Base-by-base conservation (phyloP, 1,140 invertebrate genomes). In the Caenorhabditis inopinata region DNA sequence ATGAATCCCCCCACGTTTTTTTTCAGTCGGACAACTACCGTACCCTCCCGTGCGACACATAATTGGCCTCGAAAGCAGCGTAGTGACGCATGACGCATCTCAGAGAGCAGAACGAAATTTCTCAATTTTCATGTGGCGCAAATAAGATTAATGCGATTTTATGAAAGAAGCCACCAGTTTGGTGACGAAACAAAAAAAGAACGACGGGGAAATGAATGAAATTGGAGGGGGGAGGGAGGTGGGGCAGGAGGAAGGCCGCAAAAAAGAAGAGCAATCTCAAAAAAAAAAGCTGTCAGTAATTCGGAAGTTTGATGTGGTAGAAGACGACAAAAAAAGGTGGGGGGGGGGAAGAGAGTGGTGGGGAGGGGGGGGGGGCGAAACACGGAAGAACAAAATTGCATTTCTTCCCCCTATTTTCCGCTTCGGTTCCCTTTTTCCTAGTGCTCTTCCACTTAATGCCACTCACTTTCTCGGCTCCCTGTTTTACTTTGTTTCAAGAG, bases 131-230 rank as follows among this genome's bases (percentile, higher is more conserved):
- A 6, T 68, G 32, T 68, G 58, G 58, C 58, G 58, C 58, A 68
- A 68, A 68, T 68, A 68, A 68, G 38, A 68, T 68, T 68, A 68
- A 68, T 68, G 58, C 32, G 58, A 68, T 68, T 68, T 42, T 68
- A 32, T 29, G 32, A 32, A 68, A 35, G 58, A 38, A 9, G 58
- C 46, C 18, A 14, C 27, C 27, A 29, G 27, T 51, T 51, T 51
- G 23, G 48, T 25, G 18, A 14, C 21, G 14, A 23, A 14, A 48
- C 1, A 21, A 14, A 29, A n/a, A 9, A 58, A n/a, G 51, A 58
- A 18, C 16, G 35, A n/a, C 35, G 11, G 5, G 12, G 16, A 16
- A 32, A 16, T 4, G 3, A 16, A 32, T 12, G 12, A 21, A 32
- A 32, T 3, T 16, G 6, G 1, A n/a, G 27, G 27, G 18, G 21